Evolutionary conservation across 2,888 invertebrate genomes (phyloP).

Genomic region (Julus scandinavius): DNA sequence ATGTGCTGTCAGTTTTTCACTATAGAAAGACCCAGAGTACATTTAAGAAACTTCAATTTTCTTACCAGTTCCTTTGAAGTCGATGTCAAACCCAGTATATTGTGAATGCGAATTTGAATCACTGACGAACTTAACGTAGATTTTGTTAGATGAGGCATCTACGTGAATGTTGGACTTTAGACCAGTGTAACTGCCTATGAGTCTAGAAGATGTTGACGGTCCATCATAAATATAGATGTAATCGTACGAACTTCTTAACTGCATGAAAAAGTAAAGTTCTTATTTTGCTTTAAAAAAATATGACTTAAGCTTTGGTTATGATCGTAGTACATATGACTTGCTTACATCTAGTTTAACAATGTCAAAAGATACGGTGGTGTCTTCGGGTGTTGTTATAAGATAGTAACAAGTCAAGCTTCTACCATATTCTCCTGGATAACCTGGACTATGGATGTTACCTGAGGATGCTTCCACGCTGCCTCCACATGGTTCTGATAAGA

Average conservation of each 20-base stretch:
- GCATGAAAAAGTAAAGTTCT: not conserved
- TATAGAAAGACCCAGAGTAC: not conserved
- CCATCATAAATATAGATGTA: not conserved
- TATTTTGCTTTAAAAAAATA: too few relatives aligned
- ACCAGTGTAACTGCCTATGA: not conserved
- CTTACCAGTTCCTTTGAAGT: not conserved
- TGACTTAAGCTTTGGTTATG: not conserved
- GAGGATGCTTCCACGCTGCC: not conserved
- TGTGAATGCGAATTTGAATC: not conserved
- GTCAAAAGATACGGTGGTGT: not conserved
- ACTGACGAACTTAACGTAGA: not conserved
- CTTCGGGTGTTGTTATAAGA: not conserved
- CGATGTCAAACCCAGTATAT: not conserved
- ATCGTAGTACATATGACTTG: not conserved
- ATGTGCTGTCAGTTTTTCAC: not conserved
- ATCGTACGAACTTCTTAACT: not conserved
- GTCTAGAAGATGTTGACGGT: not conserved
- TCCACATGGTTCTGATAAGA: not conserved
- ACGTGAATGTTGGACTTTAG: not conserved
- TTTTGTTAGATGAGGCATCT: not conserved
- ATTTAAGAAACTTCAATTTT: not conserved
- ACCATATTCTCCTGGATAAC: not conserved
- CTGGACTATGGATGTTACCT: constrained; percentile 1
- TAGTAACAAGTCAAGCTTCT: not conserved
- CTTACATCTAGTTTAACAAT: not conserved